Base-by-base conservation (phyloP, 2,113 vertebrate species). In the Pristiophorus japonicus region DNA sequence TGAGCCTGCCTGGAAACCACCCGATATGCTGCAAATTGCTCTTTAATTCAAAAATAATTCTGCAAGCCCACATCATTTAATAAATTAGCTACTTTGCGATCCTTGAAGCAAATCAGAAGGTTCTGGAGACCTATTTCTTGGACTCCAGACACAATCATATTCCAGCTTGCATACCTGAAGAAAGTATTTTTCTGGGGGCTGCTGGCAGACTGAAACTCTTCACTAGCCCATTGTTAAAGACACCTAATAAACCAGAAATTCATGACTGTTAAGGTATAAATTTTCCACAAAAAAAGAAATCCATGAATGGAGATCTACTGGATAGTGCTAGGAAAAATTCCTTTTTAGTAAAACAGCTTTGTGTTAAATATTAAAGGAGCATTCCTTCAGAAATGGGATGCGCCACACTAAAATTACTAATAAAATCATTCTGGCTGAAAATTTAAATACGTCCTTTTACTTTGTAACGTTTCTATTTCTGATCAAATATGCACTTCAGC, bases 351-450 rank as follows among this genome's bases (percentile, higher is more conserved):
- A 65, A 24, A 63, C n/a, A 63, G 30, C 27, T 63, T 7, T 59
- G 30, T 88, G 24, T 65, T 34, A 92, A 92, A 92, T 38, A 65
- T 92, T 92, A 63, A 92, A 92, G n/a, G 6, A 65, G 88, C 34
- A 63, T 92, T 63, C 88, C 88, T 38, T 65, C 30, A 63, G 59
- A 63, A 55, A 24, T 88, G 47, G 85, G 12, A 63, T 22, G 34
- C 8, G 38, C 18, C n/a, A 63, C 38, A 3, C 59, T 92, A n/a
- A 92, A 63, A 63, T 38, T 63, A 92, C 34, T 92, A 38, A 92
- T 65, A 42, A 6, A 22, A 59, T 20, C 22, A 65, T 63, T 92
- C 88, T 92, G 47, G 84, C 27, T 34, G 14, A 63, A 63, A 63
- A 38, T 63, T 92, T 92, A 22, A 38, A 20, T 92, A 38, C 5